phyloP scores from a whole-genome alignment of 2,113 vertebrate genomes.

The Synodontis membranacea region DNA sequence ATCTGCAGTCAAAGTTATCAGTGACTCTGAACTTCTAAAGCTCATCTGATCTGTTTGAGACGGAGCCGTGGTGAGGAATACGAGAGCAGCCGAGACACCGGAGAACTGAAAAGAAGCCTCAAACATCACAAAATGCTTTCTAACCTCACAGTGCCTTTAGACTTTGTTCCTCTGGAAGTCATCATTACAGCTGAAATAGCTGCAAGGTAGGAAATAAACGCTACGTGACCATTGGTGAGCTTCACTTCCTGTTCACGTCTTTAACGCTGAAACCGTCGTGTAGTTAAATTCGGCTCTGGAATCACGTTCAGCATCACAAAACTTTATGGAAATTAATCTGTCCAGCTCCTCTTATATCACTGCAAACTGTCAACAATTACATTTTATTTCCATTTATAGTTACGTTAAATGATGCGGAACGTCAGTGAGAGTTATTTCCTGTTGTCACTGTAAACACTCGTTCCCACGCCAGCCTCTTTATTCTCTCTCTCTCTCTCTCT shows the following conservation, averaged over 20 bases:
- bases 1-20: conserved; percentile 52
- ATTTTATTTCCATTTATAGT: not conserved
- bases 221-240: not conserved
- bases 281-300: not conserved
- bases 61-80: conserved; percentile 34
- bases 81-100: conserved; percentile 1
- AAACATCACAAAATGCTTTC: conserved; percentile 15
- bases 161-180: not conserved
- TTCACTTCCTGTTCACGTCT: not conserved
- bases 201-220: not conserved
- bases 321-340: not conserved
- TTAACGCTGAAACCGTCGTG: not conserved
- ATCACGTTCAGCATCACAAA: not conserved
- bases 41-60: conserved; percentile 43
- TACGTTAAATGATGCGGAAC: not conserved
- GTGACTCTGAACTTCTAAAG: conserved; percentile 39
- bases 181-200: not conserved
- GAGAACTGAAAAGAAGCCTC: not conserved
- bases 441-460: not conserved
- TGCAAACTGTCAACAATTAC: not conserved
- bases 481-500: too few species aligned
- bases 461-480: not conserved
- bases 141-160: not conserved
- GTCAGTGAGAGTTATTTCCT: not conserved
- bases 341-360: not conserved